Percentiles rank a stretch among this genome's conserved stretches.
Conservation (phyloP, 2,888 invertebrate genomes). For the Aporophyla nigra region DNA sequence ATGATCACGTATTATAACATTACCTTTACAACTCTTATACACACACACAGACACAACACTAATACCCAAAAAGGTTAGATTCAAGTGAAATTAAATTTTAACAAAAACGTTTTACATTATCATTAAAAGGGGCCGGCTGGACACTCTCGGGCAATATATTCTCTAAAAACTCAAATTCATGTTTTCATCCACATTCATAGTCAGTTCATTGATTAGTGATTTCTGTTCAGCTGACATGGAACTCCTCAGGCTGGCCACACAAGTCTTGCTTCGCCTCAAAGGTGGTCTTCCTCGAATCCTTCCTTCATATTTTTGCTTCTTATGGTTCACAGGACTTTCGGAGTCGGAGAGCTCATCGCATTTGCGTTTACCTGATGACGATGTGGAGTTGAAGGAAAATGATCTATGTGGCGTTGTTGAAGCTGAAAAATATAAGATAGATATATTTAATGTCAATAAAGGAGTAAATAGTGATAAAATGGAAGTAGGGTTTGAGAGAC, state of each 20-base stretch:
- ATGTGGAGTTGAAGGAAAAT: constrained; percentile 75
- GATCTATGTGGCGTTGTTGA: constrained; percentile 77
- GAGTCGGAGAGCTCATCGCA: constrained; percentile 80
- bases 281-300: constrained; percentile 86
- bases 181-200: constrained; percentile 72
- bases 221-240: constrained; percentile 80
- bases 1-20: constrained; percentile 2
- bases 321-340: constrained; percentile 86
- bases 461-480: not conserved
- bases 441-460: not conserved
- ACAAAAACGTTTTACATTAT: not conserved
- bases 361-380: constrained; percentile 84
- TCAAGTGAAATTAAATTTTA: not conserved
- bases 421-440: constrained; percentile 65
- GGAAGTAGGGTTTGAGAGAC: not conserved
- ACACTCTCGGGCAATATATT: not conserved
- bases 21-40: constrained; percentile 18
- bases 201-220: constrained; percentile 72
- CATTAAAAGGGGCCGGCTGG: too few species aligned
- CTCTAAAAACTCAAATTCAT: constrained; percentile 80
- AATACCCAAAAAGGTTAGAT: not conserved
- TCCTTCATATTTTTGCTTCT: constrained; percentile 84
- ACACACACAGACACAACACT: too few species aligned
- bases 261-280: constrained; percentile 75
- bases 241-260: constrained; percentile 76